These are phyloP conservation scores for Phortica magna DNA, from an alignment of 2,888 invertebrate genomes.

Conservation along the genomic window DNA sequence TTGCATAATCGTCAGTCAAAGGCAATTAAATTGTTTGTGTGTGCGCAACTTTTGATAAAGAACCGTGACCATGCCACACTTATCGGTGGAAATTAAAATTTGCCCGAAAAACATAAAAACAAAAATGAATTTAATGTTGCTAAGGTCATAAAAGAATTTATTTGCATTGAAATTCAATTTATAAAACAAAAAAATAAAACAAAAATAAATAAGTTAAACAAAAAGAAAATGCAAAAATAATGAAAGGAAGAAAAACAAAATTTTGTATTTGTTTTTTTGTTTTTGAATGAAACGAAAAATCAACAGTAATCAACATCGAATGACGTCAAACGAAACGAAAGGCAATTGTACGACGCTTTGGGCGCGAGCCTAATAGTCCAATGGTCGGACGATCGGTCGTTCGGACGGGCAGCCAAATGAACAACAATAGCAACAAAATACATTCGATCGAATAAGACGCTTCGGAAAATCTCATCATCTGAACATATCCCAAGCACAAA, in stretches of 20 bases:
- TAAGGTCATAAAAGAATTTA: slow-evolving; percentile 16
- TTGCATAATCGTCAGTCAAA: not conserved
- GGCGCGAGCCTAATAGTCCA: not conserved
- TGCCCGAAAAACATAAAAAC: not conserved
- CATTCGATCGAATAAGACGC: not conserved
- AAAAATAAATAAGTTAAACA: not conserved
- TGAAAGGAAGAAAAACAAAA: slow-evolving; percentile 9
- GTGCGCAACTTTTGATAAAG: not conserved
- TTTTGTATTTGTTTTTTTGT: slow-evolving; percentile 8
- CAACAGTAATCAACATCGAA: slow-evolving; percentile 12
- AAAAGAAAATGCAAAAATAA: slow-evolving; percentile 5
- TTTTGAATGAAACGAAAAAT: slow-evolving; percentile 12
- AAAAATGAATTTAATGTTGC: slow-evolving; percentile 22
- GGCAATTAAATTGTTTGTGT: not conserved
- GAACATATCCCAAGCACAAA: not conserved
- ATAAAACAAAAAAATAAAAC: slow-evolving; percentile 5
- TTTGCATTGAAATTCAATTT: slow-evolving; percentile 17
- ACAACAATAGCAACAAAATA: not conserved
- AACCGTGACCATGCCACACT: not conserved
- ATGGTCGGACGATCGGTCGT: not conserved
- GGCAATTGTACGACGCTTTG: not conserved
- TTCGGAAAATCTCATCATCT: not conserved
- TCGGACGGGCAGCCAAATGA: not conserved
- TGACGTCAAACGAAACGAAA: slow-evolving; percentile 21
- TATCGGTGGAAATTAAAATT: slow-evolving; percentile 9